phyloP scores from a whole-genome alignment of 1,140 invertebrate species.

The Sitophilus oryzae region DNA sequence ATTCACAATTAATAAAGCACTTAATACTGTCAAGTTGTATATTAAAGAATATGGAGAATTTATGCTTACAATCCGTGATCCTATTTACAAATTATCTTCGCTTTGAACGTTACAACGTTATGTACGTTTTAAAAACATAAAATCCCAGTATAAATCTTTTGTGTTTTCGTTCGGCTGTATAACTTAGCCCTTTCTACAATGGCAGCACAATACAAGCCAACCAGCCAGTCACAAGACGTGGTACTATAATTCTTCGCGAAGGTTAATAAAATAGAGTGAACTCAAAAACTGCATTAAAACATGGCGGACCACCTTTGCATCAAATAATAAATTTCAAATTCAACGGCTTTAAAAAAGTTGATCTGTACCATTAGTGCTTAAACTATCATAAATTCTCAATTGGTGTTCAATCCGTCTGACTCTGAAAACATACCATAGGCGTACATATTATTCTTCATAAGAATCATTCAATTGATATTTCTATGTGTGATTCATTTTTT shows the following conservation, averaged over 20 bases:
- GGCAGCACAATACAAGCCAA: constrained; percentile 15
- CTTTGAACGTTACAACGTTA: constrained; percentile 9
- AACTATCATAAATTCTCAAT: constrained; percentile 42
- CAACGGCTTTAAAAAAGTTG: constrained; percentile 36
- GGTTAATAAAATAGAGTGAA: constrained; percentile 37
- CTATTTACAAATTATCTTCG: too few species aligned
- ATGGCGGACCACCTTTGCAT: constrained; percentile 31
- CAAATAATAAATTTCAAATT: constrained; percentile 36
- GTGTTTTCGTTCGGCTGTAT: constrained; percentile 12
- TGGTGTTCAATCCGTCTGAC: constrained; percentile 34
- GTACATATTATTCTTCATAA: too few species aligned
- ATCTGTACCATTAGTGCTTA: constrained; percentile 38
- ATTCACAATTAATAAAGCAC: too few species aligned
- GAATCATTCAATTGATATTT: too few species aligned
- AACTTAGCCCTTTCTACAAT: constrained; percentile 9
- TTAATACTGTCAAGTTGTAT: too few species aligned
- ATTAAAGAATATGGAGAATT: too few species aligned
- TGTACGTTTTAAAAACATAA: constrained; percentile 10
- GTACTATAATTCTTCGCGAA: constrained; percentile 19
- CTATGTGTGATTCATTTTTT: too few species aligned
- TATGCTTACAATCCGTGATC: too few species aligned
- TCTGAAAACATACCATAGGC: constrained; percentile 3
- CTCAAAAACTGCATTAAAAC: constrained; percentile 35
- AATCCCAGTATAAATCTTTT: constrained; percentile 15
- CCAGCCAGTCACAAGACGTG: too few species aligned